Evolutionary conservation across 2,113 vertebrate species (phyloP).

Genomic region (Phoxinus phoxinus): DNA sequence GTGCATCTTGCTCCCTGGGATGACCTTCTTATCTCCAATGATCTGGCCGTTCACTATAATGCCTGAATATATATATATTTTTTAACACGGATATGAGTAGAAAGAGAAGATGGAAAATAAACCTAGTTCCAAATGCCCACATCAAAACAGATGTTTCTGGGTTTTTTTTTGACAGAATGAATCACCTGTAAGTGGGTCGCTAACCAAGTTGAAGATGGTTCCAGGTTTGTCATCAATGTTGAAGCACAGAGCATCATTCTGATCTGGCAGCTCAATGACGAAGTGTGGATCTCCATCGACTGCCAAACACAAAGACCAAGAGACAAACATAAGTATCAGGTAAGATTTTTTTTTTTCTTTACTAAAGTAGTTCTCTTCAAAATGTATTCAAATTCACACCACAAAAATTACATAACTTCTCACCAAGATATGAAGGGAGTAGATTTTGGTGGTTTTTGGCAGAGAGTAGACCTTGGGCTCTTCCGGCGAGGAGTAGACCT

Average conservation of each 20-base stretch:
- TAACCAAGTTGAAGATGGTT: constrained; percentile 85
- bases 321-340: background rate
- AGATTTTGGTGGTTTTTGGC: too few species aligned
- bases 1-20: constrained; percentile 71
- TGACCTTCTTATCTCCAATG: constrained; percentile 84
- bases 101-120: background rate
- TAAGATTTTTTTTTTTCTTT: background rate
- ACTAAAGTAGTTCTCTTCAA: background rate
- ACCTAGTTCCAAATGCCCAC: background rate
- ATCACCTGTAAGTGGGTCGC: constrained; percentile 84
- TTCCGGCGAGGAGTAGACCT: too few species aligned
- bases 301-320: constrained; percentile 62
- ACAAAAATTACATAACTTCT: background rate
- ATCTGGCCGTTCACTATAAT: constrained; percentile 88
- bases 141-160: background rate
- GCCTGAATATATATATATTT: constrained; percentile 69
- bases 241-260: constrained; percentile 88
- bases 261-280: constrained; percentile 84
- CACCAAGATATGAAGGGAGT: background rate
- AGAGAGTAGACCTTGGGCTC: too few species aligned
- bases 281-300: constrained; percentile 98
- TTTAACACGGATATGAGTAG: background rate
- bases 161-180: background rate
- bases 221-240: constrained; percentile 89
- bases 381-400: constrained; percentile 11